Evolutionary conservation across 2,113 vertebrate genomes (phyloP).

Genomic region (Sialia sialis): DNA sequence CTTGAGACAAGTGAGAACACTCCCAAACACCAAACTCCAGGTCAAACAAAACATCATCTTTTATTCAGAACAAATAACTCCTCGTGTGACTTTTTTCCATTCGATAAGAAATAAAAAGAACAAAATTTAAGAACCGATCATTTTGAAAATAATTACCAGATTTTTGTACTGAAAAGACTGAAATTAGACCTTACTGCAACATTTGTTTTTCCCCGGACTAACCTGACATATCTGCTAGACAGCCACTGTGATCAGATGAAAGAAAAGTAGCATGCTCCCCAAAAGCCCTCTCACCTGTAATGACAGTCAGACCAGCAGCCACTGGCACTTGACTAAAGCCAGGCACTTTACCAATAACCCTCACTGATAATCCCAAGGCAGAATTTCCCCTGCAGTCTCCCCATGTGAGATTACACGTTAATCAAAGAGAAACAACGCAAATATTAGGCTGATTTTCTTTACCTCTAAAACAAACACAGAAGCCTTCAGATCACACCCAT

Average conservation of each 20-base stretch:
- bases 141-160: background rate
- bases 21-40: background rate
- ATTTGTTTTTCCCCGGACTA: background rate
- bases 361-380: background rate
- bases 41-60: background rate
- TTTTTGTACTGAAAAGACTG: background rate
- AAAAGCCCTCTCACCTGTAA: background rate
- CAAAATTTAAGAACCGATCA: fast-evolving
- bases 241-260: background rate
- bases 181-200: background rate
- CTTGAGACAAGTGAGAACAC: background rate
- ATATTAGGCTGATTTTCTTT: background rate
- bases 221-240: background rate
- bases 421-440: background rate
- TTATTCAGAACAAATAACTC: background rate
- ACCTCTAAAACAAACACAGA: background rate
- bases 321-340: background rate
- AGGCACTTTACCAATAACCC: background rate
- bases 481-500: background rate
- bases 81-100: background rate
- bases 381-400: background rate
- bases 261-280: background rate
- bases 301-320: background rate
- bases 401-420: background rate
- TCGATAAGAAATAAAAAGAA: background rate